phyloP scores from a whole-genome alignment of 1,140 invertebrate species.

The Pentalonia nigronervosa region DNA sequence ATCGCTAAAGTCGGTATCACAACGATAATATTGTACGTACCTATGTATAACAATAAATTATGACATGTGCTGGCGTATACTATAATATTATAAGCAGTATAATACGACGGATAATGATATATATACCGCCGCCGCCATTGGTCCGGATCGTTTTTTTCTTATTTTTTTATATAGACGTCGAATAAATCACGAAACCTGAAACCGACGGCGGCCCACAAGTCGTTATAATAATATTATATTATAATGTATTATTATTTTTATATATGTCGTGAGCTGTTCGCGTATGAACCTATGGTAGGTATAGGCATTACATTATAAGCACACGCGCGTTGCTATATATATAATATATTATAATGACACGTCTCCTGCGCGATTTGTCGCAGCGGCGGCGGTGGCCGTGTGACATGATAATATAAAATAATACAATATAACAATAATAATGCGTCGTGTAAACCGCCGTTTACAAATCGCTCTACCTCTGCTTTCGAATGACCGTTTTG shows the following conservation, averaged over 20 bases:
- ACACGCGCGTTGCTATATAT: background rate
- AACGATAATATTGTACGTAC: background rate
- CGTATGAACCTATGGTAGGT: background rate
- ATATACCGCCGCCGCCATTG: background rate
- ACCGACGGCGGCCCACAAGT: background rate
- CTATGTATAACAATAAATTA: background rate
- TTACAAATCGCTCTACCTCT: background rate
- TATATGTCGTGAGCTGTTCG: background rate
- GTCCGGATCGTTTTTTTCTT: background rate
- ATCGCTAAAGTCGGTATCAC: no score
- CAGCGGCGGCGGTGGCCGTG: no score
- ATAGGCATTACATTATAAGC: background rate
- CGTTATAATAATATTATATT: constrained; percentile 3
- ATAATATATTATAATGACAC: background rate
- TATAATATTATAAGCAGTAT: background rate
- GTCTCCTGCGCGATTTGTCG: background rate
- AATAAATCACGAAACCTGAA: constrained; percentile 15
- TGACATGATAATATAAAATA: constrained; percentile 8
- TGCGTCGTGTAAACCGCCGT: background rate
- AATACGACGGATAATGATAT: background rate
- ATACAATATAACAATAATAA: constrained; percentile 2
- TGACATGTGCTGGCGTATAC: background rate
- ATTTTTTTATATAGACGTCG: background rate
- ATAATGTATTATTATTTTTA: background rate
- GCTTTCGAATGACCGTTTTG: background rate